Evolutionary conservation across 2,888 invertebrate genomes (phyloP).

Genomic region (Hipparchia semele): DNA sequence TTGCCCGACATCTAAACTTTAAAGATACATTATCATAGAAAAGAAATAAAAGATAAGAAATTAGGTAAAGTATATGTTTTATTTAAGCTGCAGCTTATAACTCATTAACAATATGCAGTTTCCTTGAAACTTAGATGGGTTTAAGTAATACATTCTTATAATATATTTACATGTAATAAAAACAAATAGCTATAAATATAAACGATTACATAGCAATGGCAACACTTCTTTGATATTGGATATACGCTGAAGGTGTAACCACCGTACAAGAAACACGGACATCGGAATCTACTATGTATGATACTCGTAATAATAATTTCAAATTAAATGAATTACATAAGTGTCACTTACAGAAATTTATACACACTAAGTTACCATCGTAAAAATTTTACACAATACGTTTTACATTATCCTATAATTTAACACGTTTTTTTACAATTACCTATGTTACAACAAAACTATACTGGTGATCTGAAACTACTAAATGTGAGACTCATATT

Average conservation of each 20-base stretch:
- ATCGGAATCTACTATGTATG: constrained; percentile 16
- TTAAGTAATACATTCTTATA: constrained; percentile 52
- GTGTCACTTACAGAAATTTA: constrained; percentile 22
- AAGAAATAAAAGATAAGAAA: constrained; percentile 37
- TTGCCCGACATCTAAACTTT: no score
- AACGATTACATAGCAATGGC: constrained; percentile 50
- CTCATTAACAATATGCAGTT: constrained; percentile 75
- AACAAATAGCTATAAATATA: constrained; percentile 50
- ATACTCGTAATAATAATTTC: not conserved
- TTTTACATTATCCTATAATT: constrained; percentile 17
- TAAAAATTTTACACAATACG: constrained; percentile 42
- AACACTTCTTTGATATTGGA: constrained; percentile 69
- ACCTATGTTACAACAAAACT: constrained; percentile 26
- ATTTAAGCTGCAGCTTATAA: constrained; percentile 76
- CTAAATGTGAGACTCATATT: constrained; percentile 21
- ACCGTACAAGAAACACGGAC: constrained; percentile 9
- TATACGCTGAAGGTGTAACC: constrained; percentile 37
- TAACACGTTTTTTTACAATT: constrained; percentile 23
- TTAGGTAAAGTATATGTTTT: constrained; percentile 68
- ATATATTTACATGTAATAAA: constrained; percentile 61
- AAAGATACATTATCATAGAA: no score
- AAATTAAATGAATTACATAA: not conserved
- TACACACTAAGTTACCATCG: constrained; percentile 32
- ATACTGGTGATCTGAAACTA: constrained; percentile 25
- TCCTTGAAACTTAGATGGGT: constrained; percentile 72